Evolutionary conservation across 1,140 invertebrate species (phyloP).

Genomic region (Calycopis cecrops): DNA sequence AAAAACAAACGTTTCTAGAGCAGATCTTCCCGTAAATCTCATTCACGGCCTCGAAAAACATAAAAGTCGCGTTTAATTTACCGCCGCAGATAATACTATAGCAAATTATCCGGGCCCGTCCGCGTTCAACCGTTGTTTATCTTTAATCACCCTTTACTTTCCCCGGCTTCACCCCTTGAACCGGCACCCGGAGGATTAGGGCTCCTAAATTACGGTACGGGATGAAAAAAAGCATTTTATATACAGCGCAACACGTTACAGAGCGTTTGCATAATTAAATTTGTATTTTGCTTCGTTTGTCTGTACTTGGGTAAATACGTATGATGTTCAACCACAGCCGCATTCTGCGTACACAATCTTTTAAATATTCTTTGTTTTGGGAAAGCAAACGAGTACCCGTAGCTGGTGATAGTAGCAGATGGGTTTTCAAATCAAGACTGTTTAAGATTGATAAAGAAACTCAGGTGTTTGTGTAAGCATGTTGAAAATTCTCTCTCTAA

Average conservation of each 20-base stretch:
- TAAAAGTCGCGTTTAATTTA: constrained; percentile 57
- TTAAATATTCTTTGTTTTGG: no score
- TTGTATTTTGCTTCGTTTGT: no score
- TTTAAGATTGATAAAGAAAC: no score
- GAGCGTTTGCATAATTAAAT: no score
- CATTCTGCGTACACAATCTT: no score
- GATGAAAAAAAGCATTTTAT: constrained; percentile 10
- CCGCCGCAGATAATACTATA: constrained; percentile 58
- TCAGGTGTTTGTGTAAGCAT: no score
- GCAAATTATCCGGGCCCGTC: constrained; percentile 54
- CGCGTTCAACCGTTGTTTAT: constrained; percentile 62
- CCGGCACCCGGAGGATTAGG: constrained; percentile 40
- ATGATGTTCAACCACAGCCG: no score
- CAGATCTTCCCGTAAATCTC: constrained; percentile 31
- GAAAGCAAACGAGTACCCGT: no score
- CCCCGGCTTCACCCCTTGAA: constrained; percentile 49
- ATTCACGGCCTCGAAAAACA: constrained; percentile 34
- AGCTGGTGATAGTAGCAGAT: no score
- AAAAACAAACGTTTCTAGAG: constrained; percentile 18
- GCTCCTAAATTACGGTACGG: constrained; percentile 47
- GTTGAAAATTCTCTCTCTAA: no score
- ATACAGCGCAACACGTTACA: not conserved
- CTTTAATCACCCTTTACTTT: constrained; percentile 65
- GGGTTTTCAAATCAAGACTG: no score
- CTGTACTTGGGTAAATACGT: no score